Evolutionary conservation across 2,888 invertebrate species (phyloP), one percentile per base, ranked within the genome.

Genomic region (Agrochola lychnidis): DNA sequence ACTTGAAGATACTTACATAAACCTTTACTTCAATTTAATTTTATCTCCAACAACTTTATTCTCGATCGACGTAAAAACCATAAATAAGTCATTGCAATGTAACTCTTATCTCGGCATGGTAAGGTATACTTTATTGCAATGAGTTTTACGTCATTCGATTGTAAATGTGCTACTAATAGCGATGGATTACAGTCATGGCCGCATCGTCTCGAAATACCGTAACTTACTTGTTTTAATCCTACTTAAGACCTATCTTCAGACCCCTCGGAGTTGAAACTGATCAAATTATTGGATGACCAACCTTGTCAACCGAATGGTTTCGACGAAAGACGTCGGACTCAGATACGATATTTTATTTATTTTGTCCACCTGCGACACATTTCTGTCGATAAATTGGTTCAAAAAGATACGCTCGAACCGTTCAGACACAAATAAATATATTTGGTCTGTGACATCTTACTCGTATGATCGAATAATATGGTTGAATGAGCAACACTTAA

Each of bases 231-330:
- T 79, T 72, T 57, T 53, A 16, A 45, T 78, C 36, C 57, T 1
- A 25, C 6, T 22, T 36, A 16, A 79, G n/a, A n/a, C n/a, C n/a
- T n/a, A n/a, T 36, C 30, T 36, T 36, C 10, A 36, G 48, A 16
- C 22, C 14, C 22, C 0, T 42, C 22, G 16, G 14, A 78, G 45
- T 40, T 14, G 10, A 53, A 64, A 59, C 59, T 73, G 51, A 72
- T 72, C 57, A 79, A 78, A 78, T 79, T 79, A 79, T 78, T 72
- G 42, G 36, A 42, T 22, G 36, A 64, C 57, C 51, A 64, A 42
- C 36, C 57, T 70, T 71, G 51, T 71, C 57, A 42, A 72, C 6
- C 4, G 14, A 51, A 57, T 53, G 42, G n/a, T 63, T 62, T 25
- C 22, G 10, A 51, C 36, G 51, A 53, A 72, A 57, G 45, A 45